Conservation (phyloP, 2,888 invertebrate species). For the Trichopria drosophilae region DNA sequence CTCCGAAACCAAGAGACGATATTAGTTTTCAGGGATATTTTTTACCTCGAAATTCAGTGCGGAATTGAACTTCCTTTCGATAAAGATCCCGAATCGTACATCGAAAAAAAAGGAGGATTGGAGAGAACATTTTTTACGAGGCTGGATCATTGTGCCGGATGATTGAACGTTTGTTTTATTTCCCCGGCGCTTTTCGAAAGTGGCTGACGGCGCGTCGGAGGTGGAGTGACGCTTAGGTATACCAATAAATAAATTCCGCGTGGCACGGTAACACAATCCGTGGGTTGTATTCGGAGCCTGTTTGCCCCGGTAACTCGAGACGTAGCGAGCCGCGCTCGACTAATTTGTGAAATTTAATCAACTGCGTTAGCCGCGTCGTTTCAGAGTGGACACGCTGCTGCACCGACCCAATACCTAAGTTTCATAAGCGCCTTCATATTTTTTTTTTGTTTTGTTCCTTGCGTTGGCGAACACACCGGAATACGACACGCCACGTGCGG, state of each 20-base stretch:
- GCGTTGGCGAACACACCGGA: slow-evolving; percentile 15
- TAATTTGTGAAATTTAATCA: slow-evolving; percentile 53
- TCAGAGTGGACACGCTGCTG: slow-evolving; percentile 15
- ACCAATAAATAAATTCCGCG: slow-evolving; percentile 37
- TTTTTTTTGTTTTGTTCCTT: neutral
- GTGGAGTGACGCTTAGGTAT: slow-evolving; percentile 21
- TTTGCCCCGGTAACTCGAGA: slow-evolving; percentile 39
- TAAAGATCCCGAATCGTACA: too few species aligned
- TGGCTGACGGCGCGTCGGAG: neutral
- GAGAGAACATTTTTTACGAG: too few species aligned
- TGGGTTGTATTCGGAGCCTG: slow-evolving; percentile 27
- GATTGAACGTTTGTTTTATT: too few species aligned
- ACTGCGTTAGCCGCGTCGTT: slow-evolving; percentile 36
- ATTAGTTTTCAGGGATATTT: too few species aligned
- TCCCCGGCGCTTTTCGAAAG: too few species aligned
- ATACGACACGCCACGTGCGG: slow-evolving; percentile 34
- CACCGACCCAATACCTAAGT: neutral
- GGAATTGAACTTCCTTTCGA: too few species aligned
- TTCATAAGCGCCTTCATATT: too few species aligned
- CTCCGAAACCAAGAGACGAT: too few species aligned
- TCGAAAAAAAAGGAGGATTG: too few species aligned
- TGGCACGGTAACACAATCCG: slow-evolving; percentile 35
- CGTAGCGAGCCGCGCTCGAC: slow-evolving; percentile 46
- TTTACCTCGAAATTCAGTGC: too few species aligned
- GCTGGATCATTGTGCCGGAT: too few species aligned